Evolutionary conservation across 1,140 invertebrate genomes (phyloP), one percentile per base, ranked within the genome.

Genomic region (Dreissena polymorpha): DNA sequence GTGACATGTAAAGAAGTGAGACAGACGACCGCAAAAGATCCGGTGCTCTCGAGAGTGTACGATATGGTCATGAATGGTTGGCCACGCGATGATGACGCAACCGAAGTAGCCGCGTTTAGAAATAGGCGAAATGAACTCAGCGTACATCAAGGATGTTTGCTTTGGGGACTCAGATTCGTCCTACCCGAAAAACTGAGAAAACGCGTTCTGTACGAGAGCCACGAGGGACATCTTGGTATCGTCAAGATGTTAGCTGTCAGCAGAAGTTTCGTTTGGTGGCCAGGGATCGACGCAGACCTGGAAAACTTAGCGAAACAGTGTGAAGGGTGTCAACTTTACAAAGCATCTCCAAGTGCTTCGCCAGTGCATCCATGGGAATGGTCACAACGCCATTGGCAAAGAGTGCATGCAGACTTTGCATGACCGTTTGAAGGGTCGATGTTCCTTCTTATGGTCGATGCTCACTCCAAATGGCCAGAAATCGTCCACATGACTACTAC

Each of bases 161-260:
- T 87, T 39, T 83, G 77, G 77, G 83, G 85, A 50, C 55, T 68
- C 5, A 13, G 80, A 50, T 76, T 85, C 12, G 55, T 93, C 10
- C 91, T 94, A 53, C 94, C 94, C 55, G 89, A 92, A 87, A 78
- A 63, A 25, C 74, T 93, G 57, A 88, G 87, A 69, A 25, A 86
- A n/a, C 68, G 86, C 73, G 86, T 94, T 2, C 72, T 94, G 10
- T 67, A 92, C 39, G 89, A 92, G 78, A 83, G 94, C 18, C 94
- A 95, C 86, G 65, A 71, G 16, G 92, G 91, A 8, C 94, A 95
- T 87, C 90, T 92, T 7, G 94, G 94, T 10, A 92, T 94, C n/a
- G 92, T 92, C 0, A 89, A 89, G 0, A 95, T 95, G 94, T 95
- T 95, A 86, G 85, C 88, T 5, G 64, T 94, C 18, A 89, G 94